phyloP scores from a whole-genome alignment of 2,113 vertebrate genomes.

The Taxidea taxus region DNA sequence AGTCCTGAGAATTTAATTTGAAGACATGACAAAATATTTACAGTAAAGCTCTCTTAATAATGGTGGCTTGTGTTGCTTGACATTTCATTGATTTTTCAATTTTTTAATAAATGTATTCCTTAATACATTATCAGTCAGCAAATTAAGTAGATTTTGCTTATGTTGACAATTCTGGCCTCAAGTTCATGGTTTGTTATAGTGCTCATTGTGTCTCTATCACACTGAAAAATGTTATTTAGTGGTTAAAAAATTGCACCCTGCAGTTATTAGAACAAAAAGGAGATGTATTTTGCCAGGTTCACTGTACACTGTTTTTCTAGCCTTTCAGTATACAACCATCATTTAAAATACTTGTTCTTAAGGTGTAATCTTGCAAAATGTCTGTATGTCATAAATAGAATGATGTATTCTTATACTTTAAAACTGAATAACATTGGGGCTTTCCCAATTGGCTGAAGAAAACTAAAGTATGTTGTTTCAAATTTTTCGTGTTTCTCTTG shows the following conservation, averaged over 20 bases:
- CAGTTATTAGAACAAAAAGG: conserved; percentile 29
- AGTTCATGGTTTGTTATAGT: conserved; percentile 44
- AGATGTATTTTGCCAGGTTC: conserved; percentile 20
- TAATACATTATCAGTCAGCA: conserved; percentile 59
- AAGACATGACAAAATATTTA: conserved; percentile 41
- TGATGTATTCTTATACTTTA: background rate
- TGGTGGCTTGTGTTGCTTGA: conserved; percentile 44
- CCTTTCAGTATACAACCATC: background rate
- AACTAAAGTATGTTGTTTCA: background rate
- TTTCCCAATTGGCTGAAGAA: background rate
- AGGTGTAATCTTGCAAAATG: conserved; percentile 3
- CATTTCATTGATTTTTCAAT: conserved; percentile 55
- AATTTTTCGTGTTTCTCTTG: background rate
- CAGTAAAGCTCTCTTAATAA: conserved; percentile 29
- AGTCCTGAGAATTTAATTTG: conserved; percentile 31
- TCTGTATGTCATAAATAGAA: background rate
- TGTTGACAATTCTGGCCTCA: conserved; percentile 18
- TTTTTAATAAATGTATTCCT: conserved; percentile 41
- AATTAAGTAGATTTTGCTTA: conserved; percentile 55
- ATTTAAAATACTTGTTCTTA: conserved; percentile 48
- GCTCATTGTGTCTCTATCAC: conserved; percentile 24
- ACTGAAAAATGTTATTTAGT: conserved; percentile 7
- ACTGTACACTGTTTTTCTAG: conserved; percentile 14
- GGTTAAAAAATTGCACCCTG: background rate
- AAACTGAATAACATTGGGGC: background rate